These are phyloP conservation scores for Limonius californicus DNA, from an alignment of 1,140 invertebrate species.

Conservation along the genomic window DNA sequence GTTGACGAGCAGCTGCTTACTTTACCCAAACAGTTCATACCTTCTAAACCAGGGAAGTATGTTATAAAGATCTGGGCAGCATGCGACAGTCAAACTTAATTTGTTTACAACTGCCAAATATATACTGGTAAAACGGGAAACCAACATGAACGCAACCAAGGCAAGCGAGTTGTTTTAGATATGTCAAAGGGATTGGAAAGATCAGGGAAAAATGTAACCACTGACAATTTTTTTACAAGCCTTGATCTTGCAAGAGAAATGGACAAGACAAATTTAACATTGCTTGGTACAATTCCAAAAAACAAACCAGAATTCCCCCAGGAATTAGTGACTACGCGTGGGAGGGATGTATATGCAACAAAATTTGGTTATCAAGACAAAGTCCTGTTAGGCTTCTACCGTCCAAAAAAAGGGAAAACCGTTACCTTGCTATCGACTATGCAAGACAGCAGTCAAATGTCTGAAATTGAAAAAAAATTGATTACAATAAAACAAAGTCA, in stretches of 20 bases:
- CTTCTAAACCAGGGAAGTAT: constrained; percentile 8
- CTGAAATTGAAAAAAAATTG: constrained; percentile 14
- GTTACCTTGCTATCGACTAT: constrained; percentile 18
- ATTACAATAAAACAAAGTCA: constrained; percentile 21
- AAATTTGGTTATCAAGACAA: constrained; percentile 18
- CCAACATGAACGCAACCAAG: constrained; percentile 7
- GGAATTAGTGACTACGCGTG: constrained; percentile 5
- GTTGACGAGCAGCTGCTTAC: constrained; percentile 10
- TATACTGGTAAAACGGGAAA: constrained; percentile 10
- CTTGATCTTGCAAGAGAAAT: constrained; percentile 16
- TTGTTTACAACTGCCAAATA: constrained; percentile 8
- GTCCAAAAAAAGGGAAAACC: constrained; percentile 16
- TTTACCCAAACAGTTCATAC: constrained; percentile 7
- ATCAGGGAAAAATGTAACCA: constrained; percentile 11
- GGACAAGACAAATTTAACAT: constrained; percentile 5
- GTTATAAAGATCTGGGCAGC: not conserved
- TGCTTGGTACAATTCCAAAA: constrained; percentile 15
- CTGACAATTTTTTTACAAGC: constrained; percentile 17
- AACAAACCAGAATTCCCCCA: constrained; percentile 15
- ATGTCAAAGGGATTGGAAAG: constrained; percentile 5
- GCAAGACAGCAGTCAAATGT: constrained; percentile 12
- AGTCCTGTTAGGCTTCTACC: constrained; percentile 14
- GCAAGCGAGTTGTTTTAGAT: constrained; percentile 17
- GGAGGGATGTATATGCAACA: constrained; percentile 15
- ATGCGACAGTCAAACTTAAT: constrained; percentile 12